These are phyloP conservation scores for Drosophila parvula DNA, from an alignment of 1,140 invertebrate species.

Conservation along the genomic window DNA sequence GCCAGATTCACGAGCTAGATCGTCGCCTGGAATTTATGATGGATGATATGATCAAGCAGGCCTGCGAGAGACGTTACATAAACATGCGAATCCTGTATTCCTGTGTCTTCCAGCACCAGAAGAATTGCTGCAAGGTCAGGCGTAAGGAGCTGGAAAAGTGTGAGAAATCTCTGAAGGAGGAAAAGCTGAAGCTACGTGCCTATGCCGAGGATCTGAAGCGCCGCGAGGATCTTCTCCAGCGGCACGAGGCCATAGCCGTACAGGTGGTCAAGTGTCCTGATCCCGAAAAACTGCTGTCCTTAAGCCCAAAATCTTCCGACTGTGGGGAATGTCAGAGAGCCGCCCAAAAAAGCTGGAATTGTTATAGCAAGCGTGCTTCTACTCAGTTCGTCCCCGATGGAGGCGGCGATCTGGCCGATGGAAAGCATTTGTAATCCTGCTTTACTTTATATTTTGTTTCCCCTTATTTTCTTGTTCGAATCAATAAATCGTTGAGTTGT, in stretches of 20 bases:
- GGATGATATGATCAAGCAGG: conserved; percentile 22
- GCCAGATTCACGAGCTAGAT: conserved; percentile 39
- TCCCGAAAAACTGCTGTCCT: not conserved
- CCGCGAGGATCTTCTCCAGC: conserved; percentile 15
- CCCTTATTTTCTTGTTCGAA: conserved; percentile 26
- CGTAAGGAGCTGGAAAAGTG: conserved; percentile 3
- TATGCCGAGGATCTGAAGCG: conserved; percentile 26
- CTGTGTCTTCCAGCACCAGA: conserved; percentile 41
- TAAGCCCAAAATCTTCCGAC: not conserved
- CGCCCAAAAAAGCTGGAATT: no score
- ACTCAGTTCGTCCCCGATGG: not conserved
- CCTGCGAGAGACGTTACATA: conserved; percentile 36
- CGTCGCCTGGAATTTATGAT: conserved; percentile 42
- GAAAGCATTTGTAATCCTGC: conserved; percentile 6
- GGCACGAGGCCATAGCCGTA: conserved; percentile 2
- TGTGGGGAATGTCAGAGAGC: conserved; percentile 6
- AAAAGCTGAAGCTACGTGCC: not conserved
- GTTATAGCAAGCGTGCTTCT: not conserved
- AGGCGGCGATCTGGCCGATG: conserved; percentile 7
- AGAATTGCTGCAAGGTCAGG: conserved; percentile 20
- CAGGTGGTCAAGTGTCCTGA: not conserved
- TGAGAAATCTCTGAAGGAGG: not conserved
- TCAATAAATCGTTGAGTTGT: conserved; percentile 57
- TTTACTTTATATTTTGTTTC: conserved; percentile 14
- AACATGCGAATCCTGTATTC: conserved; percentile 56